phyloP scores from a whole-genome alignment of 1,140 invertebrate genomes.

The Apis florea region DNA sequence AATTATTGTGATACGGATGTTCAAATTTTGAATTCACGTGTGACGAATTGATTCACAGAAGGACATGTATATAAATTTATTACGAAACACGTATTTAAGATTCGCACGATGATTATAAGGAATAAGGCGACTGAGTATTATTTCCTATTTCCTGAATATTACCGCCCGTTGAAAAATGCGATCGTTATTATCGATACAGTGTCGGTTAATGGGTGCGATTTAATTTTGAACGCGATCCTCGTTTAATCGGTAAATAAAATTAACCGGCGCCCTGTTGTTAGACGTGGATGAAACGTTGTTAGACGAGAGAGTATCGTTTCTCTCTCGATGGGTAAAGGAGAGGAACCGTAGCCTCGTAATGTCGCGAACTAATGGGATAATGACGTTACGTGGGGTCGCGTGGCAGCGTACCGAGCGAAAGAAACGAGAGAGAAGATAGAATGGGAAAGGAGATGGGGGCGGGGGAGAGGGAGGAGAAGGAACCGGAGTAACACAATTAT shows the following conservation, averaged over 20 bases:
- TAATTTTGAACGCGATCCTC: slow-evolving; percentile 16
- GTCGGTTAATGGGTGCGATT: slow-evolving; percentile 7
- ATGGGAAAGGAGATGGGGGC: too few relatives aligned
- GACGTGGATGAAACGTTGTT: slow-evolving; percentile 20
- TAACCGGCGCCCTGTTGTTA: slow-evolving; percentile 41
- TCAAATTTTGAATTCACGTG: too few relatives aligned
- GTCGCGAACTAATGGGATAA: slow-evolving; percentile 70
- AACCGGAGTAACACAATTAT: slow-evolving; percentile 64
- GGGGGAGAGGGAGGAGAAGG: background rate
- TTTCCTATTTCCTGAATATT: background rate
- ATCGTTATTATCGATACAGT: background rate
- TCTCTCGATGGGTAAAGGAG: slow-evolving; percentile 21
- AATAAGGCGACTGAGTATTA: background rate
- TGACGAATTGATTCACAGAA: background rate
- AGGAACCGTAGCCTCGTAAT: slow-evolving; percentile 40
- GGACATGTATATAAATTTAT: background rate
- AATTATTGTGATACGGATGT: background rate
- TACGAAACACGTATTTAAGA: background rate
- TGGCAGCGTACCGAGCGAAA: slow-evolving; percentile 37
- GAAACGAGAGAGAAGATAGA: background rate
- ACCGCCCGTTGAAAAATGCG: background rate
- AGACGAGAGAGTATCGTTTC: slow-evolving; percentile 4
- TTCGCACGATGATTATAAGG: too few relatives aligned
- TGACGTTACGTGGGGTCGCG: slow-evolving; percentile 66
- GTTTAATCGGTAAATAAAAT: slow-evolving; percentile 56